Evolutionary conservation across 2,888 invertebrate genomes (phyloP).

Genomic region (Toxonevra muliebris): DNA sequence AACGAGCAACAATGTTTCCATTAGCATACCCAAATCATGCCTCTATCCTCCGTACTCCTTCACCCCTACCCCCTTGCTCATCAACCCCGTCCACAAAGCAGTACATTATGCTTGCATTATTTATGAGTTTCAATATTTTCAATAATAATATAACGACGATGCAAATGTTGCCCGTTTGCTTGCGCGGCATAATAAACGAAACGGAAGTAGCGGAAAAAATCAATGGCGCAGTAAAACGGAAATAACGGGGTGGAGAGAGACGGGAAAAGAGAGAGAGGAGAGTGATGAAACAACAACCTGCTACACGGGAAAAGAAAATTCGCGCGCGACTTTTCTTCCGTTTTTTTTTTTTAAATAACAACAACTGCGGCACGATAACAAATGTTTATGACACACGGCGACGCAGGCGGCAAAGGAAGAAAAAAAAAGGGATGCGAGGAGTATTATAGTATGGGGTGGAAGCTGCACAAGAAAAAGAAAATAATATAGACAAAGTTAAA

Average conservation of each 20-base stretch:
- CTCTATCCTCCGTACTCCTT: no score
- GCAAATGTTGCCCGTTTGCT: conserved; percentile 2
- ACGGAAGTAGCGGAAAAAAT: conserved; percentile 29
- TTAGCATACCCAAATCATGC: no score
- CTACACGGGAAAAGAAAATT: neutral
- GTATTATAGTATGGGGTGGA: neutral
- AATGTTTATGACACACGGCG: no score
- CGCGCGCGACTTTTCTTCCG: neutral
- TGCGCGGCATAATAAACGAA: neutral
- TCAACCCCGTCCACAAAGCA: no score
- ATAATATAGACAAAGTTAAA: conserved; percentile 7
- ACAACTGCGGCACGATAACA: no score
- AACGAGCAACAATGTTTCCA: no score
- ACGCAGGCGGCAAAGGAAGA: no score
- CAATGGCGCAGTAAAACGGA: conserved; percentile 20
- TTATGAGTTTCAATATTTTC: conserved; percentile 34
- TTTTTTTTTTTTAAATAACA: no score
- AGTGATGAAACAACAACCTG: neutral
- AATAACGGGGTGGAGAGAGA: conserved; percentile 5
- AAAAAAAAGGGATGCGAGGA: no score
- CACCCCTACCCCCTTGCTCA: no score
- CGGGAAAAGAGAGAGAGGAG: neutral
- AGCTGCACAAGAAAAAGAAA: neutral
- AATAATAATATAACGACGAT: conserved; percentile 15
- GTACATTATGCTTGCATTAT: conserved; percentile 13